Evolutionary conservation across 2,797 vertebrate species (phyloP).

Genomic region (Halcyon smyrnensis): DNA sequence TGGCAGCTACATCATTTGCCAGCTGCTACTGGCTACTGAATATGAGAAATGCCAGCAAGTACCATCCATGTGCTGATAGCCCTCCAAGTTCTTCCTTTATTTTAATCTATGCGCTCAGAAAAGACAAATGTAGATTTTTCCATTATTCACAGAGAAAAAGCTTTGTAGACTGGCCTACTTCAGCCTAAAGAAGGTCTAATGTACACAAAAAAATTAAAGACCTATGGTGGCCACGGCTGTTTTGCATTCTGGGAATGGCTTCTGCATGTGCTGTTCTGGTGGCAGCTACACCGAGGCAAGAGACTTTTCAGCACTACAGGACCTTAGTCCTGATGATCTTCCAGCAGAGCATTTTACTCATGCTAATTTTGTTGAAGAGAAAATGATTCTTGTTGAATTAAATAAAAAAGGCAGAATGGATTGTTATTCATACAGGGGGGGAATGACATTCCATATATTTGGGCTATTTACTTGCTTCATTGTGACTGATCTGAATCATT

Average conservation of each 20-base stretch:
- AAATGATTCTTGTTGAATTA: background rate
- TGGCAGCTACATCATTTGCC: background rate
- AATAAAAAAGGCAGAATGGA: background rate
- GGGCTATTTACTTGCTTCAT: background rate
- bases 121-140: background rate
- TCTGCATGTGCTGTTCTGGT: fast-evolving
- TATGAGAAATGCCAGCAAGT: background rate
- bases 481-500: background rate
- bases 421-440: background rate
- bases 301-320: background rate
- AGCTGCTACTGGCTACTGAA: background rate
- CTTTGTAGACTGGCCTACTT: background rate
- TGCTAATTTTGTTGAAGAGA: background rate
- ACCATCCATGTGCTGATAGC: background rate
- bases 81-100: background rate
- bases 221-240: background rate
- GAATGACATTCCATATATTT: background rate
- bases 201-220: background rate
- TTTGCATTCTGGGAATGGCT: background rate
- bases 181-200: background rate
- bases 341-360: background rate
- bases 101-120: background rate
- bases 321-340: background rate
- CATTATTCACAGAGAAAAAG: background rate
- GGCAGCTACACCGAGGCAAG: background rate